A percentile compares a stretch with the other conserved stretches of the same genome.
These are phyloP conservation scores for Eupeodes luniger DNA, from an alignment of 2,888 invertebrate genomes.

Conservation along the genomic window DNA sequence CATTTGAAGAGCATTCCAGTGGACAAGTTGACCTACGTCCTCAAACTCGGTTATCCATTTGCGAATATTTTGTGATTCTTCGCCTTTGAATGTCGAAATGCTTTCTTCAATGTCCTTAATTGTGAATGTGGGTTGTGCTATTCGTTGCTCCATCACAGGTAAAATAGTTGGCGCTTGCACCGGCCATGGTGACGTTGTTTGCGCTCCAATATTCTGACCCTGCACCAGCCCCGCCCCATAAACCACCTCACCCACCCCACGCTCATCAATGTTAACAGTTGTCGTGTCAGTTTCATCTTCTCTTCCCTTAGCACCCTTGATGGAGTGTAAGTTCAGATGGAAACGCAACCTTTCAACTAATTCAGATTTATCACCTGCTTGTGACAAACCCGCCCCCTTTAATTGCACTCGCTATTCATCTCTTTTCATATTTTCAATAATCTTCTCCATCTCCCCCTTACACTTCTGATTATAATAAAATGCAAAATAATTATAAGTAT, in stretches of 20 bases:
- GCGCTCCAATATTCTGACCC: not conserved
- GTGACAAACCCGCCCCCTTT: conserved; percentile 14
- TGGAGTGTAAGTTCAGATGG: conserved; percentile 12
- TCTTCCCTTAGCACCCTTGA: conserved; percentile 28
- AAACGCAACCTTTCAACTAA: not conserved
- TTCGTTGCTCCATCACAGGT: conserved; percentile 1
- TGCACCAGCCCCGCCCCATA: not conserved
- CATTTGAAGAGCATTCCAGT: no score
- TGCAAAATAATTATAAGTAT: not conserved
- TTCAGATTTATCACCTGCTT: not conserved
- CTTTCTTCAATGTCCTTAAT: not conserved
- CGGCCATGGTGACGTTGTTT: not conserved
- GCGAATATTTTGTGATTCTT: conserved; percentile 12
- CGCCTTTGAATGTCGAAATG: not conserved
- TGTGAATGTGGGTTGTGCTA: not conserved
- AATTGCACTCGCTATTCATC: conserved; percentile 8
- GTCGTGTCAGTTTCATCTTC: not conserved
- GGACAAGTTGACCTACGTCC: no score
- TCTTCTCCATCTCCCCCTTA: conserved; percentile 7
- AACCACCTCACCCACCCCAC: not conserved
- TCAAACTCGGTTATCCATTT: conserved; percentile 14
- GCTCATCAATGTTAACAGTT: not conserved
- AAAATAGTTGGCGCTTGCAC: not conserved
- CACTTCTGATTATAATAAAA: not conserved
- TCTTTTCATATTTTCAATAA: not conserved